Evolutionary conservation across 1,140 invertebrate species (phyloP).

Genomic region (Bradynema listronoti): DNA sequence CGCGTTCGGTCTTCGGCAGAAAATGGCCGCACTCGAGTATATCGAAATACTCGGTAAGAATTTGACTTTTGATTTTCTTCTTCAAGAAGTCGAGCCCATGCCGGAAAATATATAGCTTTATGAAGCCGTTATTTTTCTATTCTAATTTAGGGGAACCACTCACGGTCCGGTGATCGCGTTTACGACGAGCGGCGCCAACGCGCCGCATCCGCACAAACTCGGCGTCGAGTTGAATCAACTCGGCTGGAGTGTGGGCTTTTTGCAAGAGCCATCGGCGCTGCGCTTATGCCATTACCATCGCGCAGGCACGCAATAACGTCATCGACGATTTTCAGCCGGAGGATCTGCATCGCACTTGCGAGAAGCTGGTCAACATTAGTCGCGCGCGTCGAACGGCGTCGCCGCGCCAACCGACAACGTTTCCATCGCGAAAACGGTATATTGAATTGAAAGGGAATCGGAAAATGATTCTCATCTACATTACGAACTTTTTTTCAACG

Average conservation of each 20-base stretch:
- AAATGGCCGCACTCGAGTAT: too few relatives aligned
- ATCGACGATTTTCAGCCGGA: slow-evolving; percentile 34
- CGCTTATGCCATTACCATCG: slow-evolving; percentile 27
- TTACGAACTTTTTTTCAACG: too few relatives aligned
- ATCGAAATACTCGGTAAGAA: too few relatives aligned
- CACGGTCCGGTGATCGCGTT: slow-evolving; percentile 33
- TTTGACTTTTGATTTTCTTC: too few relatives aligned
- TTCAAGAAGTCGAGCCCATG: too few relatives aligned
- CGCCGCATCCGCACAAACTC: slow-evolving; percentile 25
- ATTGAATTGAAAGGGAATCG: too few relatives aligned
- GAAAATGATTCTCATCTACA: too few relatives aligned
- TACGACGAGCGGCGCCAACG: slow-evolving; percentile 30
- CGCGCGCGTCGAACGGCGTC: too few relatives aligned
- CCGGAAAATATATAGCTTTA: too few relatives aligned
- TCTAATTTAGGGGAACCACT: slow-evolving; percentile 36
- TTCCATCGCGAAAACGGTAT: slow-evolving; percentile 39
- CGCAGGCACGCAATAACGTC: too few relatives aligned
- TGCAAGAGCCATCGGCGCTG: slow-evolving; percentile 39
- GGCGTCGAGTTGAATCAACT: slow-evolving; percentile 45
- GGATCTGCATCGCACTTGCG: slow-evolving; percentile 38
- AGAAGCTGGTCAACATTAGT: slow-evolving; percentile 23
- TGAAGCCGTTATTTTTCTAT: too few relatives aligned
- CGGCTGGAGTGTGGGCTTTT: slow-evolving; percentile 36
- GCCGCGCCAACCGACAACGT: slow-evolving; percentile 35
- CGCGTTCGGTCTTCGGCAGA: slow-evolving; percentile 13